Conservation (phyloP, 2,113 vertebrate species). For the Antechinus stuartii region DNA sequence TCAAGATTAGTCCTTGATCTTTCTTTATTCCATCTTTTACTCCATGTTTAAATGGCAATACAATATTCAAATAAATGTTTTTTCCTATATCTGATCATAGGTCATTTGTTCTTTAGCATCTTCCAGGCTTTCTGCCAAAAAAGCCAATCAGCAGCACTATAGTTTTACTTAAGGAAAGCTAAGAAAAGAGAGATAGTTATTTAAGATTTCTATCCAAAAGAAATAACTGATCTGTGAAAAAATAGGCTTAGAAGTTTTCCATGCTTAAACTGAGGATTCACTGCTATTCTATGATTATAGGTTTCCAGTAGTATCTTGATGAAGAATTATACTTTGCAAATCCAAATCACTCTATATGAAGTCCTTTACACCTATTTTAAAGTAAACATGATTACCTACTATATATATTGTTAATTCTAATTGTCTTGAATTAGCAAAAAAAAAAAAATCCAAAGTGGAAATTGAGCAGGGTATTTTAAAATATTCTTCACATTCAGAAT, state of each 20-base stretch:
- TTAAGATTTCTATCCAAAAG: background rate
- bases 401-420: background rate
- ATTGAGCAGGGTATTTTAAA: background rate
- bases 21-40: slow-evolving; percentile 46
- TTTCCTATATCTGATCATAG: slow-evolving; percentile 62
- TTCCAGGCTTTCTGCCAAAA: slow-evolving; percentile 54
- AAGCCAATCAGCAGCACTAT: slow-evolving; percentile 52
- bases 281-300: background rate
- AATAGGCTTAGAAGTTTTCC: background rate
- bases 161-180: background rate
- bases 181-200: background rate
- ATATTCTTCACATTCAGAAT: background rate
- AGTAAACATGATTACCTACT: background rate
- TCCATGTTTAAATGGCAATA: slow-evolving; percentile 39
- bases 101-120: slow-evolving; percentile 56
- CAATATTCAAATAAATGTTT: slow-evolving; percentile 65
- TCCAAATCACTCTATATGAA: background rate
- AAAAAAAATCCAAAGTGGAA: background rate
- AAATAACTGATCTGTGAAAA: background rate
- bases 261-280: background rate
- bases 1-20: slow-evolving; percentile 32
- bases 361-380: background rate
- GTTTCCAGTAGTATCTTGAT: background rate
- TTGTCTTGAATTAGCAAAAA: background rate
- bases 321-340: background rate